Evolutionary conservation across 2,113 vertebrate genomes (phyloP).

Genomic region (Pygoscelis adeliae): DNA sequence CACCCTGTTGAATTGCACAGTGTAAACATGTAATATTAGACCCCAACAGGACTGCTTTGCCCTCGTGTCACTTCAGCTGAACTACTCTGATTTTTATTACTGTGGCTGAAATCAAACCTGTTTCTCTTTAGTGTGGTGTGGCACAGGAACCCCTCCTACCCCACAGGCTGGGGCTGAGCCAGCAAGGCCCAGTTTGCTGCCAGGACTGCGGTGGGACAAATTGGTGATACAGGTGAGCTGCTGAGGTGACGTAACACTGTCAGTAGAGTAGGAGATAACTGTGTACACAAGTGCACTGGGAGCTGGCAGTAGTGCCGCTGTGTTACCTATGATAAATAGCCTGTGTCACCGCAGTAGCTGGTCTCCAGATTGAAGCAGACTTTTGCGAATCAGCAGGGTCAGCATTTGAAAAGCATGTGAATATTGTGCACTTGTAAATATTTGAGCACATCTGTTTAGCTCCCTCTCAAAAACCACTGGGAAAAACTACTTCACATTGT

Average conservation of each 20-base stretch:
- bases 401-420: slow-evolving; percentile 73
- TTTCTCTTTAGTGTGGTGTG: not conserved
- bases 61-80: not conserved
- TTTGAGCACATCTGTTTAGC: slow-evolving; percentile 79
- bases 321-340: slow-evolving; percentile 57
- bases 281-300: not conserved
- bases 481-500: slow-evolving; percentile 69
- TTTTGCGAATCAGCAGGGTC: slow-evolving; percentile 67
- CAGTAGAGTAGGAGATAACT: not conserved
- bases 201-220: not conserved
- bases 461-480: slow-evolving; percentile 69
- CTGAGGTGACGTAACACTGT: not conserved
- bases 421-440: slow-evolving; percentile 81
- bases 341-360: slow-evolving; percentile 10
- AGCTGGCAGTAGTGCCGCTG: not conserved
- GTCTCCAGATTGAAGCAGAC: slow-evolving; percentile 68
- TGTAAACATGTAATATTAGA: slow-evolving; percentile 1
- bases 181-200: not conserved
- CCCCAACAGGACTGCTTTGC: not conserved
- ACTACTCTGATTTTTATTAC: not conserved
- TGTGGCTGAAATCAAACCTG: not conserved
- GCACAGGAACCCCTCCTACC: not conserved
- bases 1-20: not conserved
- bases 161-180: not conserved
- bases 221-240: not conserved